A percentile compares a stretch with the other conserved stretches of the same genome.
These are phyloP conservation scores for Pachypeltis micranthus DNA, from an alignment of 1,140 invertebrate genomes.

Conservation along the genomic window DNA sequence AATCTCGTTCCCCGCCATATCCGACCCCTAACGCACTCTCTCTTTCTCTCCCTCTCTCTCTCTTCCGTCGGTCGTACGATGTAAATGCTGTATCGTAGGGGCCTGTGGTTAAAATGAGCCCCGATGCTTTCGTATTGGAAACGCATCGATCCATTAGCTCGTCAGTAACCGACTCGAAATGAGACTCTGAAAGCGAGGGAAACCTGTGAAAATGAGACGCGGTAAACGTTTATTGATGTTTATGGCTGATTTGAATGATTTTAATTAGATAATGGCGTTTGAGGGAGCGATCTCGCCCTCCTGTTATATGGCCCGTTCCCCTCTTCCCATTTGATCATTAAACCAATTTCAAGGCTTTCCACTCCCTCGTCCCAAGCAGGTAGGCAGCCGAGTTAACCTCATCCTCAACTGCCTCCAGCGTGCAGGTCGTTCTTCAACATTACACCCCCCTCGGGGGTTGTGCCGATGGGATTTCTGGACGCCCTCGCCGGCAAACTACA, in stretches of 20 bases:
- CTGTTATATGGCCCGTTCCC: neutral
- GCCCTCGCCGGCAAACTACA: constrained; percentile 4
- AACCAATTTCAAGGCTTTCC: neutral
- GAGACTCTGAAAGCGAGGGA: too few species aligned
- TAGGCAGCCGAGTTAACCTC: too few species aligned
- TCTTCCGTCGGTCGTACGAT: too few species aligned
- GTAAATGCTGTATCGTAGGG: too few species aligned
- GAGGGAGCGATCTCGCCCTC: neutral
- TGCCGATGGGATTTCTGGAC: constrained; percentile 3
- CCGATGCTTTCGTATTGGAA: too few species aligned
- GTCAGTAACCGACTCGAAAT: too few species aligned
- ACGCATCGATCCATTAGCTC: too few species aligned
- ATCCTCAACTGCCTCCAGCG: neutral
- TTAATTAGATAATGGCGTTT: constrained; percentile 5
- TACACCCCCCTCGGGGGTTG: neutral
- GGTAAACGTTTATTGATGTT: constrained; percentile 1
- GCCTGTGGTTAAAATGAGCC: too few species aligned
- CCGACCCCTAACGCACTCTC: too few species aligned
- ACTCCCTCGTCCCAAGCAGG: neutral
- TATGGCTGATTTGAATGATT: constrained; percentile 5
- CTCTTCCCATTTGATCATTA: constrained; percentile 5
- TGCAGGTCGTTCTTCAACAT: neutral
- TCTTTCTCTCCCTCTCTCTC: too few species aligned
- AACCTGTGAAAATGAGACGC: too few species aligned
- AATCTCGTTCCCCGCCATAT: too few species aligned